Conservation (phyloP, 2,797 vertebrate genomes). For the Eulemur coronatus region DNA sequence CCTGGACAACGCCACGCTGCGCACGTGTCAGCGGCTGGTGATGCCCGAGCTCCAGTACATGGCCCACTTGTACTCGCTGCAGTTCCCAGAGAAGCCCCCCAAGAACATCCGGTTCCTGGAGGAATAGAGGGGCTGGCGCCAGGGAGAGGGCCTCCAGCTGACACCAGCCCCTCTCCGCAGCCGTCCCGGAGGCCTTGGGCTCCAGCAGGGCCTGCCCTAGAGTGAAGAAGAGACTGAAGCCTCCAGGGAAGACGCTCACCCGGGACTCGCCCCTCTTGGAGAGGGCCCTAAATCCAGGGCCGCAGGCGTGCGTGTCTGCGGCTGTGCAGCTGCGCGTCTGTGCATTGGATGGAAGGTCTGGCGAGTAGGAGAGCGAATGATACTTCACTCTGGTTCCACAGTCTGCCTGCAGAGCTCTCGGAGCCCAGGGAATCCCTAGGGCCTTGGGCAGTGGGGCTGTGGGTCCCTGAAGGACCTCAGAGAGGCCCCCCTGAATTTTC, state of each 20-base stretch:
- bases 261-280: neutral
- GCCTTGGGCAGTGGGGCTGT: neutral
- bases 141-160: rapidly evolving
- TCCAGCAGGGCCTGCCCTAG: too few species aligned
- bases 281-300: neutral
- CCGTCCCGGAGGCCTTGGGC: neutral
- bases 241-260: too few species aligned
- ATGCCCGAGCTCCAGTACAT: slow-evolving; percentile 92
- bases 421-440: too few species aligned
- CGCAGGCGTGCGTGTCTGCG: rapidly evolving
- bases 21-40: slow-evolving; percentile 85
- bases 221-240: neutral
- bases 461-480: neutral
- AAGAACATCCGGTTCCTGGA: slow-evolving; percentile 45
- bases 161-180: neutral
- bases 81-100: slow-evolving; percentile 85
- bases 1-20: slow-evolving; percentile 80
- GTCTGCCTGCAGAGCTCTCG: neutral
- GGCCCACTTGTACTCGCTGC: slow-evolving; percentile 83
- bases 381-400: too few species aligned
- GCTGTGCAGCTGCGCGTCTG: neutral
- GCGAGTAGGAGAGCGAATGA: rapidly evolving
- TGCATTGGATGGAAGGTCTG: rapidly evolving
- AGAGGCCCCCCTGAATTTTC: neutral
- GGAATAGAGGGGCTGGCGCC: rapidly evolving